Evolutionary conservation across 2,113 vertebrate genomes (phyloP), one percentile per base, ranked within the genome.

Genomic region (Ornithorhynchus anatinus): DNA sequence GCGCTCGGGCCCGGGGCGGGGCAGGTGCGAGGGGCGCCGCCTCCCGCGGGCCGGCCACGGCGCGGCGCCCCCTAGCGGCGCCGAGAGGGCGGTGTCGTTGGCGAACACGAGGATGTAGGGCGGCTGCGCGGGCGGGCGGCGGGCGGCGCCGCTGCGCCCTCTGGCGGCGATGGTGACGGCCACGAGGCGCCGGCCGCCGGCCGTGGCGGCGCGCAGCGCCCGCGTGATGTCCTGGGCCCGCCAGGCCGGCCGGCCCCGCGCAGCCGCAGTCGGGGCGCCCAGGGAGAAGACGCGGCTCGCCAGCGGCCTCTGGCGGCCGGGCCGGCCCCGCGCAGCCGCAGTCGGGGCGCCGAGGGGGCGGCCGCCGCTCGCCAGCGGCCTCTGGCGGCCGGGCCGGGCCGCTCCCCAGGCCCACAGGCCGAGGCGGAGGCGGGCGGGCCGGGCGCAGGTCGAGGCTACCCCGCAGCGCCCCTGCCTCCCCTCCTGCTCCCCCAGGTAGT

Each of bases 91-190:
- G 0, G 93, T 97, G 61, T 99, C 97, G 0, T 99, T 97, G 79
- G 98, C 97, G 6, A 97, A 98, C 22, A 99, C 93, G 75, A 99
- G 90, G 72, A 99, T 93, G 77, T 99, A 99, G 15, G 97, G 96
- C 0, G 95, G 91, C 0, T 86, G 92, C 58, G 60, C 89, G 7
- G 91, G 89, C 31, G 90, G 68, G 95, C 91, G 0, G 86, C 89
- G 7, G 91, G 89, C 31, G 90, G 68, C 2, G 87, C 69, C 52
- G 43, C 31, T 86, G 3, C 39, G 90, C 42, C 86, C 75, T 15
- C 86, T 84, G 0, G 91, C 80, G 10, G 91, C 84, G 38, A 97
- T 92, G 22, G 93, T 91, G 60, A 99, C 90, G 2, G 94, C 78
- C 15, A 99, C 92, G 5, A 98, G 92, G 39, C 96, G 91, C 48